Conservation (phyloP, 2,113 vertebrate genomes). For the Martes martes region DNA sequence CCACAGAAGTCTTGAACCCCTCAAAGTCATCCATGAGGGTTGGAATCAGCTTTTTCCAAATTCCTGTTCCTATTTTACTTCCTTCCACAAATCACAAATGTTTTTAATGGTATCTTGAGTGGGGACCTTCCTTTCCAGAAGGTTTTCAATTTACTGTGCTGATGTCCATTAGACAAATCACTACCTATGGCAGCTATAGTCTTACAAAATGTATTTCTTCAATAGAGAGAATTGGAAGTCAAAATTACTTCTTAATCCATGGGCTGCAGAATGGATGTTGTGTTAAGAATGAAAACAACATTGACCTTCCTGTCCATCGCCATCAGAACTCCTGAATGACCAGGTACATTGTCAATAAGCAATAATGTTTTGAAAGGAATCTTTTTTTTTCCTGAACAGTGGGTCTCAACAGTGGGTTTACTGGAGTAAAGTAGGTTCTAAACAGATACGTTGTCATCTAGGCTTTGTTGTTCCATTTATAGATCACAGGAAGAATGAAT, state of each 20-base stretch:
- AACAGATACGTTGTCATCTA: background rate
- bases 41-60: background rate
- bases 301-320: background rate
- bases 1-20: background rate
- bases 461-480: background rate
- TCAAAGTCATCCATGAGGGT: background rate
- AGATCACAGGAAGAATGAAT: background rate
- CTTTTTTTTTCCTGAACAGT: background rate
- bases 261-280: background rate
- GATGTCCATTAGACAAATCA: background rate
- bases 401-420: background rate
- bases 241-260: background rate
- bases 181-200: background rate
- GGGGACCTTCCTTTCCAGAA: background rate
- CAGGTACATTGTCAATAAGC: background rate
- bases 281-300: background rate
- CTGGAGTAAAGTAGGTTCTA: background rate
- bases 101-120: background rate
- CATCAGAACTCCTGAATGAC: background rate
- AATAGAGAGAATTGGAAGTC: background rate
- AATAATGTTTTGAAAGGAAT: background rate
- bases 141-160: background rate
- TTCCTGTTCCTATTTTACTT: background rate
- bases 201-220: background rate
- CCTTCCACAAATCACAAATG: background rate